Evolutionary conservation across 2,797 vertebrate species (phyloP).

Genomic region (Squalus acanthias): DNA sequence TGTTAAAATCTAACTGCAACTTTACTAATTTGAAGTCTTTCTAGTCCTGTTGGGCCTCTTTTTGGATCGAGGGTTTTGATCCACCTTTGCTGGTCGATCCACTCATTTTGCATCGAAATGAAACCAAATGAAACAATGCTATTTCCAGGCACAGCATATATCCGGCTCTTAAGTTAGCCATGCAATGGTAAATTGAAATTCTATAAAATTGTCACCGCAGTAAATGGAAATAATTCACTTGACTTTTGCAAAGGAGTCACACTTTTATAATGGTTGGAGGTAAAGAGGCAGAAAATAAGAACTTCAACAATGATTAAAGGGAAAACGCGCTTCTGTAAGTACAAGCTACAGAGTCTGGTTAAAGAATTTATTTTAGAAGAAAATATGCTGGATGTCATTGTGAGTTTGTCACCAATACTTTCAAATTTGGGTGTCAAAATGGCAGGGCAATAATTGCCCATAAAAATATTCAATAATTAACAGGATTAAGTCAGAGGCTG

Average conservation of each 20-base stretch:
- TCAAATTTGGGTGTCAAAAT: not conserved
- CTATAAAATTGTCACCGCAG: not conserved
- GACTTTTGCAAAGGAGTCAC: not conserved
- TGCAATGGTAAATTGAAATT: not conserved
- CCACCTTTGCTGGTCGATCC: not conserved
- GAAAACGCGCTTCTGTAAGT: not conserved
- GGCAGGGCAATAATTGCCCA: not conserved
- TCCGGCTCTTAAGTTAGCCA: not conserved
- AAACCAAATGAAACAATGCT: not conserved
- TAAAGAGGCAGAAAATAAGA: conserved; percentile 16
- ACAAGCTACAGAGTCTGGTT: not conserved
- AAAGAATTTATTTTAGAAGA: not conserved
- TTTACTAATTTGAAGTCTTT: not conserved
- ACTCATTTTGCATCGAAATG: not conserved
- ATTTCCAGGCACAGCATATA: not conserved
- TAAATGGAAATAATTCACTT: not conserved
- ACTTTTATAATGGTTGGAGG: not conserved
- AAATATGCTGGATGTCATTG: not conserved
- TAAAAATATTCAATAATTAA: not conserved
- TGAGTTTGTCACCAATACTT: not conserved
- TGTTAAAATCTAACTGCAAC: not conserved
- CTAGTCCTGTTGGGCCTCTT: not conserved
- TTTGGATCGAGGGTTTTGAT: not conserved
- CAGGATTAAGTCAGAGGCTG: not conserved
- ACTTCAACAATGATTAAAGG: conserved; percentile 9